Evolutionary conservation across 2,113 vertebrate species (phyloP).

Genomic region (Myiozetetes cayanensis): DNA sequence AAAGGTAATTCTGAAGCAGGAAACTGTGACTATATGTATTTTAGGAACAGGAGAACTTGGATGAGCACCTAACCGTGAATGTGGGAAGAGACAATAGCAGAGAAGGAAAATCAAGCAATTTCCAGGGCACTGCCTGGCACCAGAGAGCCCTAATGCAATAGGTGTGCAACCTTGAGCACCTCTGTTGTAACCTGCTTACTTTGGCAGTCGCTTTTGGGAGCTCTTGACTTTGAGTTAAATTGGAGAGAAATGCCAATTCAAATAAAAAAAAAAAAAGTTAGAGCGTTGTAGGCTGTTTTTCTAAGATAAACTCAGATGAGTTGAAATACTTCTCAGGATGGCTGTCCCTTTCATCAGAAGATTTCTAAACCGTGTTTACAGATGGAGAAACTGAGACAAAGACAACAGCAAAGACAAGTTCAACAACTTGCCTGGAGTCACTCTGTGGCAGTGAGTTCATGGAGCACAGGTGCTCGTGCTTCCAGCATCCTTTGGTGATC

Average conservation of each 20-base stretch:
- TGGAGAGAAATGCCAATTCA: slow-evolving; percentile 49
- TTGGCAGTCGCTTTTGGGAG: neutral
- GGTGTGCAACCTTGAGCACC: slow-evolving; percentile 14
- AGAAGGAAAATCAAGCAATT: neutral
- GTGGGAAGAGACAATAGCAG: neutral
- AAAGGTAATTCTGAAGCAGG: neutral
- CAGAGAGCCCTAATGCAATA: neutral
- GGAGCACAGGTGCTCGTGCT: neutral
- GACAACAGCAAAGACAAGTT: slow-evolving; percentile 12
- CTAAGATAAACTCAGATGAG: slow-evolving; percentile 5
- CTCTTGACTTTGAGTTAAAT: neutral
- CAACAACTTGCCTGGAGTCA: neutral
- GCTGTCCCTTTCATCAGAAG: neutral
- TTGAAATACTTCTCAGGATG: neutral
- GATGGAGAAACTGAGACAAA: slow-evolving; percentile 43
- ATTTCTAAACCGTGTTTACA: slow-evolving; percentile 36
- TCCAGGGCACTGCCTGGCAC: neutral
- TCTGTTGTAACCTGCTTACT: slow-evolving; percentile 62
- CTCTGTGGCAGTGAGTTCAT: neutral
- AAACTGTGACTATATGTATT: neutral
- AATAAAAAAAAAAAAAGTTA: neutral
- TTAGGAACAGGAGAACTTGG: neutral
- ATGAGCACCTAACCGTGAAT: neutral
- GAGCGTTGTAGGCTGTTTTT: neutral
- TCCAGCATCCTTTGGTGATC: neutral